phyloP scores from a whole-genome alignment of 1,140 invertebrate genomes.

The Hyphantria cunea region DNA sequence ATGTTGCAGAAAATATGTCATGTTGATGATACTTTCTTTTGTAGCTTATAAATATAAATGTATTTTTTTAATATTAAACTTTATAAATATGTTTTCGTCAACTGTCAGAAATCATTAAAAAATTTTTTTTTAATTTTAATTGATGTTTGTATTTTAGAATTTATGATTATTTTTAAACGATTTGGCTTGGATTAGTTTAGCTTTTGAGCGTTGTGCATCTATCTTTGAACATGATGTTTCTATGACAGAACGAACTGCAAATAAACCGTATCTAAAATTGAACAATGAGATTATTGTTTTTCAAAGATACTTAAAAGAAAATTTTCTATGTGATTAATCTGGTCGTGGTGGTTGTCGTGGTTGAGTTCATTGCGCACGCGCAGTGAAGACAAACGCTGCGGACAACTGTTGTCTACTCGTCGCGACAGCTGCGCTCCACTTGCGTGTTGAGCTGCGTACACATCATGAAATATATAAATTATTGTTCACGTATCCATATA shows the following conservation, averaged over 20 bases:
- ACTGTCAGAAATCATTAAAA: too few relatives aligned
- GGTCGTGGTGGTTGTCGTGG: conserved; percentile 26
- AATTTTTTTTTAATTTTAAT: too few relatives aligned
- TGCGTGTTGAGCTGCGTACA: conserved; percentile 40
- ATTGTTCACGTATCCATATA: not conserved
- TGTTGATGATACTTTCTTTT: not conserved
- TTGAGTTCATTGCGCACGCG: conserved; percentile 50
- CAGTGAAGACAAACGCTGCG: conserved; percentile 60
- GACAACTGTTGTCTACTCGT: conserved; percentile 77
- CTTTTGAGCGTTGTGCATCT: too few relatives aligned
- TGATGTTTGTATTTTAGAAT: too few relatives aligned
- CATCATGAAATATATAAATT: conserved; percentile 12
- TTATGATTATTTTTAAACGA: too few relatives aligned
- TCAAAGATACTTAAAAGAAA: conserved; percentile 38
- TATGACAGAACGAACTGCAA: too few relatives aligned
- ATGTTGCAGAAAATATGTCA: conserved; percentile 11
- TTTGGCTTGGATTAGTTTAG: too few relatives aligned
- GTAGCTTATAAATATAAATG: too few relatives aligned
- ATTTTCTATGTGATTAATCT: conserved; percentile 61
- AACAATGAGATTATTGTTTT: conserved; percentile 1
- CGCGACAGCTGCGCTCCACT: conserved; percentile 75
- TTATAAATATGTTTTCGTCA: too few relatives aligned
- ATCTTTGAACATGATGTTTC: too few relatives aligned
- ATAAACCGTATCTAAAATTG: too few relatives aligned
- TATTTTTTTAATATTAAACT: too few relatives aligned